Base-by-base conservation (phyloP, 2,797 vertebrate genomes). In the Aeoliscus strigatus region DNA sequence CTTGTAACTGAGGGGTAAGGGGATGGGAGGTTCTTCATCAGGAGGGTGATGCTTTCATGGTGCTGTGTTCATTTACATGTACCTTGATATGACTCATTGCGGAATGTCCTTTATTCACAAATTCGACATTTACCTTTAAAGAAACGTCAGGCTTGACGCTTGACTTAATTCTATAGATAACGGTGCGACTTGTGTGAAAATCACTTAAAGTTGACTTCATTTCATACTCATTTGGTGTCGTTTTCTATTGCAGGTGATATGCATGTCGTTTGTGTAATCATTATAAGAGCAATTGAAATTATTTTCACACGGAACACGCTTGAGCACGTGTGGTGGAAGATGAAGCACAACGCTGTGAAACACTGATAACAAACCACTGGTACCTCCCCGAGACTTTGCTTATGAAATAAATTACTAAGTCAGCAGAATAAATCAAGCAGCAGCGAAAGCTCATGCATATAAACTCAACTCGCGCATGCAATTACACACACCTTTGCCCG, bases 21-120 rank as follows among this genome's bases (percentile, higher is more conserved):
- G 26, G 37, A 38, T n/a, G n/a, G 49, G 21, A 66, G 53, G 40
- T 50, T 61, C 36, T 30, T 63, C 60, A 78, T 73, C 53, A 59
- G 70, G 72, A 66, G 4, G 35, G 48, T 41, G 39, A 39, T 29
- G 51, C 44, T 39, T 64, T 37, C 66, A 35, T 57, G 51, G 27
- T 51, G 72, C 66, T 15, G 21, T 57, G 52, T 47, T 37, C 17
- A 37, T 28, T 46, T 23, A 49, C 36, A 13, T 12, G 34, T 14
- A 37, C 47, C 14, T 17, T 42, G 39, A 35, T 28, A 30, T 15
- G 25, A 37, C 23, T 37, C 1, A 15, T 12, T 49, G 18, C 1
- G 33, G 13, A 25, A 34, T 41, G 8, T n/a, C 40, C 7, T 18
- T 18, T 10, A 11, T n/a, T 34, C 6, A 18, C 4, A 11, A 17